Evolutionary conservation across 1,140 invertebrate genomes (phyloP).

Genomic region (Aphaenogaster floridana): DNA sequence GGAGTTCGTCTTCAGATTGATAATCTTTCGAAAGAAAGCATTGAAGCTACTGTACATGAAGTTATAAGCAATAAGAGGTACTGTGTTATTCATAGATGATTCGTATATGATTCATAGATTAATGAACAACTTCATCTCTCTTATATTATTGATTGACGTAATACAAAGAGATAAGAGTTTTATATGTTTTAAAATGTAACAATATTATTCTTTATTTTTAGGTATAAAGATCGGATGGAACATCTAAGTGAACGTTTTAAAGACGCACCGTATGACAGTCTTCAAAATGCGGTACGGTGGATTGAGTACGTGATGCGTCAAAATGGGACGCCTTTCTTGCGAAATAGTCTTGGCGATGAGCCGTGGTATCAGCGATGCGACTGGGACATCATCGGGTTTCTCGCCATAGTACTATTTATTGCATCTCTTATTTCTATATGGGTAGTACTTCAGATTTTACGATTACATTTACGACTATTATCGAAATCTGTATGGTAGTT

Average conservation of each 20-base stretch:
- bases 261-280: constrained; percentile 80
- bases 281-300: constrained; percentile 86
- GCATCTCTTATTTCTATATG: constrained; percentile 3
- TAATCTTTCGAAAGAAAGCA: constrained; percentile 47
- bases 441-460: constrained; percentile 9
- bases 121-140: neutral
- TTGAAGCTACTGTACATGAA: constrained; percentile 63
- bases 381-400: constrained; percentile 84
- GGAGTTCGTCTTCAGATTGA: constrained; percentile 53
- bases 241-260: constrained; percentile 74
- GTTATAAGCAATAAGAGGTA: constrained; percentile 73
- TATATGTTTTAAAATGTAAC: neutral
- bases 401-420: constrained; percentile 52
- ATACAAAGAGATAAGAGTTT: neutral
- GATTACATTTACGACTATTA: constrained; percentile 1
- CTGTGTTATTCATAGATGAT: neutral
- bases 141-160: neutral
- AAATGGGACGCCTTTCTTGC: constrained; percentile 81
- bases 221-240: constrained; percentile 79
- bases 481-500: neutral
- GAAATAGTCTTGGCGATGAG: constrained; percentile 77
- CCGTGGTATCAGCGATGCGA: constrained; percentile 85
- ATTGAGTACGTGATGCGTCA: constrained; percentile 86
- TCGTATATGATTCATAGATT: neutral
- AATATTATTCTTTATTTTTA: constrained; percentile 63